Evolutionary conservation across 2,113 vertebrate species (phyloP).

Genomic region (Cyanocitta stelleri): DNA sequence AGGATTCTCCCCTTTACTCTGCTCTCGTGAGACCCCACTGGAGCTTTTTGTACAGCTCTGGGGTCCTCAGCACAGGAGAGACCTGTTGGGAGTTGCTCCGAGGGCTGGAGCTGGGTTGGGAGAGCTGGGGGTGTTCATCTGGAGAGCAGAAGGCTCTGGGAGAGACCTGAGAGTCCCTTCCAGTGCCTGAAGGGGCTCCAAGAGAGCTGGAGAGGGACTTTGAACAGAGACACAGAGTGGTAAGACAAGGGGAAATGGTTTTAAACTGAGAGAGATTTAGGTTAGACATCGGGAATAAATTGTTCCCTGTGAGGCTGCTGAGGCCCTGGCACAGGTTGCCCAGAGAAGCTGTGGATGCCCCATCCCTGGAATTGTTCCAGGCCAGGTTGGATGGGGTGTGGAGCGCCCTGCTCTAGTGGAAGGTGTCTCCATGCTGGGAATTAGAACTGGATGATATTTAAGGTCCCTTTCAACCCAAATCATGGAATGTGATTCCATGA

Average conservation of each 20-base stretch:
- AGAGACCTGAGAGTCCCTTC: background rate
- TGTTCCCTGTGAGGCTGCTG: background rate
- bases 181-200: background rate
- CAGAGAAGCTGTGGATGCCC: background rate
- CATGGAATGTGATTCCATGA: background rate
- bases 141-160: background rate
- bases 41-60: background rate
- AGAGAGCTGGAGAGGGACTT: background rate
- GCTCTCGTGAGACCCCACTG: background rate
- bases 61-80: background rate
- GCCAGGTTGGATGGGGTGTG: background rate
- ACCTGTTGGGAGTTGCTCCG: accelerated
- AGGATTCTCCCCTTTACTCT: background rate
- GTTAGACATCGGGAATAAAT: background rate
- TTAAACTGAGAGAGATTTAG: background rate
- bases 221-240: background rate
- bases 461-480: background rate
- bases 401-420: background rate
- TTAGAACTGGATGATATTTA: background rate
- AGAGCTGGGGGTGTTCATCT: background rate
- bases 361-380: background rate
- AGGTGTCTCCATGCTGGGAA: background rate
- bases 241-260: background rate
- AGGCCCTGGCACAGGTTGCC: background rate
- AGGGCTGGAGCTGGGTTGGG: background rate